A percentile compares a stretch with the other conserved stretches of the same genome.
Conservation (phyloP, 2,888 invertebrate genomes). For the Phortica okadai region DNA sequence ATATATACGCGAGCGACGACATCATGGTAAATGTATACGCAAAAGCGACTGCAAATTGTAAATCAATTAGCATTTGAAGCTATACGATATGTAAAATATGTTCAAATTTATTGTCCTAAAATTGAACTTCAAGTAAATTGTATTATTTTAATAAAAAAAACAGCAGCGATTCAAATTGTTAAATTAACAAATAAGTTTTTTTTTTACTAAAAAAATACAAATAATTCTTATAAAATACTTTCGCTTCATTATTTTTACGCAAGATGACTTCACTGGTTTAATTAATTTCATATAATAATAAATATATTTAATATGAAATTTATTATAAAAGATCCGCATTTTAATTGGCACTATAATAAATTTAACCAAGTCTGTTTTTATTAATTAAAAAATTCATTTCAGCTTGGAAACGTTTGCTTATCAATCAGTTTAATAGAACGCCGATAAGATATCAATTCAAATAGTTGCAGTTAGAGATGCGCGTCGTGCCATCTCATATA, state of each 20-base stretch:
- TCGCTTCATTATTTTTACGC: no score
- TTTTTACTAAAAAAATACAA: no score
- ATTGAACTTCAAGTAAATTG: neutral
- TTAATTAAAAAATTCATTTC: neutral
- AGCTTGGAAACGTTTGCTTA: neutral
- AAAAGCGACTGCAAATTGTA: neutral
- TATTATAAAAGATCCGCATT: no score
- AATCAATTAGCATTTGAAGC: neutral
- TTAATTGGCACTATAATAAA: no score
- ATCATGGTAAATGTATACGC: conserved; percentile 1
- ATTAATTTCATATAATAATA: no score
- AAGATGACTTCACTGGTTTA: no score
- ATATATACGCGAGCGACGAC: neutral
- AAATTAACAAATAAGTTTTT: no score
- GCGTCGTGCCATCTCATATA: neutral
- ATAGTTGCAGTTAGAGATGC: neutral
- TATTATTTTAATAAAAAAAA: neutral
- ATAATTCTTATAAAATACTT: no score
- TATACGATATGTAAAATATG: neutral
- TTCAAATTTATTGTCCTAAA: neutral
- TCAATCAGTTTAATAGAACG: neutral
- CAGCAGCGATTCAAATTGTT: neutral
- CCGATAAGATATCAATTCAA: neutral
- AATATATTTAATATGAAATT: no score
- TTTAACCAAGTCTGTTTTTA: no score